Conservation (phyloP, 2,113 vertebrate species). For the Elachura formosa region DNA sequence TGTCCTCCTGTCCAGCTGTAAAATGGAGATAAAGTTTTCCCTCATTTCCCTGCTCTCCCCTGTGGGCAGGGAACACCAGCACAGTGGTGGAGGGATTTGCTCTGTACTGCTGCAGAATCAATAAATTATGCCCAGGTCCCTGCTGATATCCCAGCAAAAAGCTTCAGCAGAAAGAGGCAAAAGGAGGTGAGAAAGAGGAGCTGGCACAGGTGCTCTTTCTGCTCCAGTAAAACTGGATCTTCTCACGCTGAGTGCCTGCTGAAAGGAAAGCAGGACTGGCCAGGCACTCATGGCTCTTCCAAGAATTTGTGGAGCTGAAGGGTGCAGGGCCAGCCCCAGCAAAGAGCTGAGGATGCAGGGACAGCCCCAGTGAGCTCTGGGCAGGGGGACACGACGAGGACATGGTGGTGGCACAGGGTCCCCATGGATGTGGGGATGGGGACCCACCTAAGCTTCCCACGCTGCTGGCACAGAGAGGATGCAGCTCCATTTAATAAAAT, state of each 20-base stretch:
- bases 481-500: background rate
- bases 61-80: background rate
- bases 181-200: background rate
- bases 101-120: background rate
- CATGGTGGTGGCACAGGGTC: background rate
- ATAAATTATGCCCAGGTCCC: conserved; percentile 2
- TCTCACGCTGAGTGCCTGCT: background rate
- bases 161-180: background rate
- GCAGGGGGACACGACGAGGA: background rate
- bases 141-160: background rate
- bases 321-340: background rate
- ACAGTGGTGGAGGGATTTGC: background rate
- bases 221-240: background rate
- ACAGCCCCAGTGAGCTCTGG: background rate
- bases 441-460: background rate
- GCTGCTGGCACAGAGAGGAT: background rate
- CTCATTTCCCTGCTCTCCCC: background rate
- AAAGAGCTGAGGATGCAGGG: no score
- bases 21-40: background rate
- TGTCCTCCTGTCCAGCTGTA: background rate
- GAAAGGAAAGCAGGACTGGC: background rate
- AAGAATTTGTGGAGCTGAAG: background rate
- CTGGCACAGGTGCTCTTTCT: background rate
- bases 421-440: accelerated
- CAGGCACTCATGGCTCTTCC: background rate